phyloP scores from a whole-genome alignment of 2,113 vertebrate genomes.

The Emydura subglobosa region DNA sequence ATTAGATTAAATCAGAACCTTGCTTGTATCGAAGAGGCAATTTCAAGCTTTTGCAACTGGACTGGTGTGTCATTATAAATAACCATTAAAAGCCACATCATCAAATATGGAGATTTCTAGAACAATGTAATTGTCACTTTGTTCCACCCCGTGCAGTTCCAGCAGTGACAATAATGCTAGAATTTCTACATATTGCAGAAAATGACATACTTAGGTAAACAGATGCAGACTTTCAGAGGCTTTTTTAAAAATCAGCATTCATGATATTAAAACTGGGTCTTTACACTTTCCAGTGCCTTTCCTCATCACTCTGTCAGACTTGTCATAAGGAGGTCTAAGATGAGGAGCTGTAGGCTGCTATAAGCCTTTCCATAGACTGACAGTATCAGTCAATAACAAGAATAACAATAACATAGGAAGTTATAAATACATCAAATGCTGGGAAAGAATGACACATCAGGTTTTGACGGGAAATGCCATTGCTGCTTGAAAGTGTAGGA shows the following conservation, averaged over 20 bases:
- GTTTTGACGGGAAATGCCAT: slow-evolving; percentile 62
- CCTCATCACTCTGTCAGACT: not conserved
- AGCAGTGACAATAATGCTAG: slow-evolving; percentile 1
- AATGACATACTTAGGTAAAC: not conserved
- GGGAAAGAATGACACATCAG: slow-evolving; percentile 38
- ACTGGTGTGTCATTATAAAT: slow-evolving; percentile 62
- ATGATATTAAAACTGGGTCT: not conserved
- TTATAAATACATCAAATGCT: not conserved
- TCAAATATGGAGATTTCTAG: slow-evolving; percentile 70
- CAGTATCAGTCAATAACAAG: slow-evolving; percentile 35
- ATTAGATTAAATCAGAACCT: slow-evolving; percentile 73
- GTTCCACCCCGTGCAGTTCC: slow-evolving; percentile 40
- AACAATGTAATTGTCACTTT: slow-evolving; percentile 69
- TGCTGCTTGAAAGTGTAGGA: slow-evolving; percentile 57
- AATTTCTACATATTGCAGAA: slow-evolving; percentile 32
- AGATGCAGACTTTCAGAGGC: not conserved
- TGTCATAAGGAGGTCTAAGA: not conserved
- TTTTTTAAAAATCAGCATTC: not conserved
- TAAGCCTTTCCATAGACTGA: not conserved
- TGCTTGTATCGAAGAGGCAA: slow-evolving; percentile 63
- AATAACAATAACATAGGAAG: slow-evolving; percentile 65
- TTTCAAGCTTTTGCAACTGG: slow-evolving; percentile 60
- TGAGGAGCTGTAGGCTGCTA: not conserved
- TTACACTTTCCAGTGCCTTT: not conserved
- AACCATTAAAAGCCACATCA: slow-evolving; percentile 59